Conservation (phyloP, 2,113 vertebrate species). For the Alectura lathami region DNA sequence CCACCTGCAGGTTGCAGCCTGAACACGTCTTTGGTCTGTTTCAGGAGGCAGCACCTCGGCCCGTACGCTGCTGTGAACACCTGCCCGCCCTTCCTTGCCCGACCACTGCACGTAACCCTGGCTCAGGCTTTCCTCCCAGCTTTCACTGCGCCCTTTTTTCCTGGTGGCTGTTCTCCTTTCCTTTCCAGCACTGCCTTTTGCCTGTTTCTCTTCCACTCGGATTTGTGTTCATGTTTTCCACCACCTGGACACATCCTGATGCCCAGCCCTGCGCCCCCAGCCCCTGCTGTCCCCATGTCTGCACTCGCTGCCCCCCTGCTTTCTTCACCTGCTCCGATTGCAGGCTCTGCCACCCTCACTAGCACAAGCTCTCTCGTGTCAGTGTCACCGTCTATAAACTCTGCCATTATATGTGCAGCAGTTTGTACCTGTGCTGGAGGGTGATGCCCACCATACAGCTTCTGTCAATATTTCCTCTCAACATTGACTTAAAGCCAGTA, state of each 20-base stretch:
- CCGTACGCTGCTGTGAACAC: not conserved
- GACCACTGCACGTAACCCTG: accelerated
- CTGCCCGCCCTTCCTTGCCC: not conserved
- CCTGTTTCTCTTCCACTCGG: not conserved
- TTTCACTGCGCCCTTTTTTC: not conserved
- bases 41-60: not conserved
- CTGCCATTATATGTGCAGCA: accelerated
- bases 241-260: not conserved
- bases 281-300: not conserved
- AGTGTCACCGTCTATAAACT: not conserved
- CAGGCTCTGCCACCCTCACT: not conserved
- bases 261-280: not conserved
- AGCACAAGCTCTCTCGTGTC: not conserved
- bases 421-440: not conserved
- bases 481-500: not conserved
- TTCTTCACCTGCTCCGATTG: not conserved
- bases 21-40: accelerated
- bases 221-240: not conserved
- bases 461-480: not conserved
- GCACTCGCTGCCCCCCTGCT: not conserved
- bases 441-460: not conserved
- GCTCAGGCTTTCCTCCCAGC: not conserved
- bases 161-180: not conserved
- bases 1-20: not conserved
- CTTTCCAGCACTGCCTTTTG: not conserved